Conservation (phyloP, 2,888 invertebrate species). For the Antitype chi region DNA sequence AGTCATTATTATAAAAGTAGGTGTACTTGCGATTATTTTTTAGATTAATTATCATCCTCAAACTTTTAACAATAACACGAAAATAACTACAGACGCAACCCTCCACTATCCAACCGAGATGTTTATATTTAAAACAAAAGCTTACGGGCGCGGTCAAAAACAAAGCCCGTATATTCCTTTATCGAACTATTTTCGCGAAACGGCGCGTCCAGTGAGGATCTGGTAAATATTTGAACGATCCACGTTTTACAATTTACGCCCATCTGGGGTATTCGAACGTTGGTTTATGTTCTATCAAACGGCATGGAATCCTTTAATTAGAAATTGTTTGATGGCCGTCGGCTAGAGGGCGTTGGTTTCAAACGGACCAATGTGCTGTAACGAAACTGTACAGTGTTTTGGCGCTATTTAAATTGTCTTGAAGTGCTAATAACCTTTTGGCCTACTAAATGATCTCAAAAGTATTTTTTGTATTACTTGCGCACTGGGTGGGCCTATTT, state of each 20-base stretch:
- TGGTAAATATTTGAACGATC: slow-evolving; percentile 84
- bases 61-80: too few relatives aligned
- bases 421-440: background rate
- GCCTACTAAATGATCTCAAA: too few relatives aligned
- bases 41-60: background rate
- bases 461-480: too few relatives aligned
- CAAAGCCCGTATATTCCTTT: slow-evolving; percentile 63
- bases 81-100: background rate
- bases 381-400: background rate
- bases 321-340: slow-evolving; percentile 51
- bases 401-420: background rate
- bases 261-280: slow-evolving; percentile 73
- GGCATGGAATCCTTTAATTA: slow-evolving; percentile 79
- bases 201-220: slow-evolving; percentile 77
- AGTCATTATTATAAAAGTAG: background rate
- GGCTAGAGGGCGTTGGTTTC: slow-evolving; percentile 36
- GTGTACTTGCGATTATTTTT: background rate
- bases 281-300: slow-evolving; percentile 78
- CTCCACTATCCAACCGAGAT: background rate
- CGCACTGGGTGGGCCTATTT: too few relatives aligned
- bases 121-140: slow-evolving; percentile 20
- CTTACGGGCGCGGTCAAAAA: slow-evolving; percentile 29
- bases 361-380: background rate
- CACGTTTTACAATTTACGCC: slow-evolving; percentile 85
- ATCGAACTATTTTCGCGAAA: slow-evolving; percentile 64